Evolutionary conservation across 2,797 vertebrate genomes (phyloP).

Genomic region (Crax fasciolata): DNA sequence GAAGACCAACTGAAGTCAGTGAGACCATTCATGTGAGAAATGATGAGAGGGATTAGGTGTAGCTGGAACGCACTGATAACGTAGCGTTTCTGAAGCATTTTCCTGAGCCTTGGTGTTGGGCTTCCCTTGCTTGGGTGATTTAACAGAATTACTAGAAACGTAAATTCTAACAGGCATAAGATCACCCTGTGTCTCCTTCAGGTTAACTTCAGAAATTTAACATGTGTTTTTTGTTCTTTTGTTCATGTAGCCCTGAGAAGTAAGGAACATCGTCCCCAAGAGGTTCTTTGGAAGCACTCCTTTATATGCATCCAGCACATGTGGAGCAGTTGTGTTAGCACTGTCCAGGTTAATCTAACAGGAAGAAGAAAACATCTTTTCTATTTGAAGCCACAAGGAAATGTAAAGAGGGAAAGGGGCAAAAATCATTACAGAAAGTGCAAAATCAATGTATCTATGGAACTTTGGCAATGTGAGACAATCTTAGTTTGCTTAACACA

Average conservation of each 20-base stretch:
- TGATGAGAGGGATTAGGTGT: conserved; percentile 18
- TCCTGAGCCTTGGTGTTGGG: neutral
- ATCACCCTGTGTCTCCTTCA: neutral
- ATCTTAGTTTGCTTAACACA: neutral
- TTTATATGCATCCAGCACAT: neutral
- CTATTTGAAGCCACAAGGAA: conserved; percentile 13
- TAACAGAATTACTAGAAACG: neutral
- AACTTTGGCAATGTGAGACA: conserved; percentile 19
- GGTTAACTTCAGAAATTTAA: neutral
- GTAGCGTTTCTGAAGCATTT: neutral
- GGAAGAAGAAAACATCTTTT: conserved; percentile 21
- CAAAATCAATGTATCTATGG: conserved; percentile 3
- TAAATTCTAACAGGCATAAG: neutral
- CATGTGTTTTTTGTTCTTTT: neutral
- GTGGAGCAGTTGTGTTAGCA: neutral
- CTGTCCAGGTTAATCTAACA: conserved; percentile 11
- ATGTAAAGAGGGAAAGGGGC: neutral
- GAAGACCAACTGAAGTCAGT: neutral
- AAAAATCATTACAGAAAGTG: neutral
- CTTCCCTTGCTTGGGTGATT: neutral
- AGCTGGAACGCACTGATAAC: conserved; percentile 1
- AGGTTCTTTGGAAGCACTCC: neutral
- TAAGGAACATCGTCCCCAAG: neutral
- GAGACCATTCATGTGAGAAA: conserved; percentile 5
- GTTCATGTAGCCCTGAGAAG: neutral